Evolutionary conservation across 2,113 vertebrate genomes (phyloP).

Genomic region (Tachysurus fulvidraco): DNA sequence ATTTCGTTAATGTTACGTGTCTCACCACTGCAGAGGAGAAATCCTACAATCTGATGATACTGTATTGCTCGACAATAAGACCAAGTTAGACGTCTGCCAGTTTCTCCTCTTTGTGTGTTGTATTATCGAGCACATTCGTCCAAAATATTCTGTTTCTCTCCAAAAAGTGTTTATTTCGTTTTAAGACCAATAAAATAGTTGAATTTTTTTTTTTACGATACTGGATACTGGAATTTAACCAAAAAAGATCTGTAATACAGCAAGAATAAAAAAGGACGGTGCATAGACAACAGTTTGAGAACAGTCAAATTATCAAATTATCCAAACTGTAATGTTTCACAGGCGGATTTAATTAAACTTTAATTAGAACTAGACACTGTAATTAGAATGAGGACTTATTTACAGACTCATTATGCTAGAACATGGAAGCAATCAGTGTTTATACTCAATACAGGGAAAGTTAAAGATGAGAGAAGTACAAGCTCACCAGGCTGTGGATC

Average conservation of each 20-base stretch:
- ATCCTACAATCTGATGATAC: not conserved
- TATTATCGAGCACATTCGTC: not conserved
- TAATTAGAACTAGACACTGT: not conserved
- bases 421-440: not conserved
- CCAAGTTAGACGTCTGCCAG: no score
- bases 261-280: not conserved
- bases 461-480: not conserved
- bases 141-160: not conserved
- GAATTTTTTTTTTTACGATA: not conserved
- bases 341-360: not conserved
- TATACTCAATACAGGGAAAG: not conserved
- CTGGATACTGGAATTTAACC: not conserved
- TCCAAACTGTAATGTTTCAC: not conserved
- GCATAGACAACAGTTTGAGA: not conserved
- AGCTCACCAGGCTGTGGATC: constrained; percentile 86
- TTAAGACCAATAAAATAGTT: not conserved
- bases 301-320: constrained; percentile 13
- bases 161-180: not conserved
- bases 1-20: not conserved
- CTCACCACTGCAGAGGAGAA: not conserved
- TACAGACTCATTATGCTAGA: not conserved
- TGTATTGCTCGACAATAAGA: not conserved
- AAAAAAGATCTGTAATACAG: not conserved
- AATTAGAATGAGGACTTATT: not conserved
- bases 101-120: not conserved